Evolutionary conservation across 2,888 invertebrate genomes (phyloP), one percentile per base, ranked within the genome.

Genomic region (Drosophila kambysellisi): DNA sequence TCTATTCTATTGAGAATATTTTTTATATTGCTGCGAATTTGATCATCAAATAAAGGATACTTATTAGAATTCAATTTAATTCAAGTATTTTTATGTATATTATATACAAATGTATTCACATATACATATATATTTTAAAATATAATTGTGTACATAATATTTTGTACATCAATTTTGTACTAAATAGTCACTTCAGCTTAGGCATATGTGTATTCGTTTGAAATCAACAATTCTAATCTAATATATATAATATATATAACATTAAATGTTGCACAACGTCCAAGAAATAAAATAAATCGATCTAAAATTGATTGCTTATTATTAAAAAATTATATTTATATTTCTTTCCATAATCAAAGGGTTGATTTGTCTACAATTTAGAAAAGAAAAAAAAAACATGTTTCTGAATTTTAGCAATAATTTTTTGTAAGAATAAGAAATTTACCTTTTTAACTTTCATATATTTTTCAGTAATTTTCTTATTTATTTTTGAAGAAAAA

Each of bases 1-100:
- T 71, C 32, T 32, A n/a, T 59, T 69, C 33, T 29, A 37, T 67
- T 74, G 66, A 74, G 35, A 35, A 52, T 4, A 7, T 7, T 12
- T 20, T 12, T 7, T 20, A 7, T 20, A 2, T 46, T 4, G 46
- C 12, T 12, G 2, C 12, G 20, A 7, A 25, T 46, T 46, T 15
- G 2, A 46, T 20, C 15, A 20, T 12, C 2, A 7, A 7, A 20
- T 15, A 15, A 4, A 2, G 46, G 7, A 46, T 46, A 46, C 4
- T 15, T 8, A 15, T 46, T 46, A 4, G 7, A 20, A 20, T 46
- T 20, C 0, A 15, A 46, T 46, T 46, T 4, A n/a, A n/a, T 41
- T 4, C 7, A 15, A 7, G 6, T 12, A 43, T 11, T 6, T 41
- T 17, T 41, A n/a, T 3, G n/a, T n/a, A 11, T 11, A 17, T 39